Evolutionary conservation across 2,113 vertebrate species (phyloP).

Genomic region (Aythya baeri): DNA sequence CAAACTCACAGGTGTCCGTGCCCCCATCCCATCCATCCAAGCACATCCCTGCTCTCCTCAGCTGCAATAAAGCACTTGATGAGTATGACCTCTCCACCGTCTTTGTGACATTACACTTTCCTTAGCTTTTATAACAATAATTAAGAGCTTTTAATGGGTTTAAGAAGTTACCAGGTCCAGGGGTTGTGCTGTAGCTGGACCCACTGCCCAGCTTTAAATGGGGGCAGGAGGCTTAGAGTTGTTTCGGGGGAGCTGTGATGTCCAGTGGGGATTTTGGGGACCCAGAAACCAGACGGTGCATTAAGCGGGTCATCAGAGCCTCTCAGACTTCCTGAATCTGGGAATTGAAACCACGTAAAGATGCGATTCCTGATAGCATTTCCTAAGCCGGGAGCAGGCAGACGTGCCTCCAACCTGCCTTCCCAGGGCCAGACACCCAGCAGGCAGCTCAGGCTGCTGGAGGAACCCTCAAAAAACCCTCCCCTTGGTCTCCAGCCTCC

Average conservation of each 20-base stretch:
- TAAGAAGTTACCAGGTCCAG: not conserved
- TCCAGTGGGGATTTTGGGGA: not conserved
- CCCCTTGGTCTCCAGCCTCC: not conserved
- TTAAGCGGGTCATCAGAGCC: not conserved
- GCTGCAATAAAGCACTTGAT: not conserved
- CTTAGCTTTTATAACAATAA: not conserved
- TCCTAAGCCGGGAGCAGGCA: not conserved
- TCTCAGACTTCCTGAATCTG: not conserved
- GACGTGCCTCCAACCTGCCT: not conserved
- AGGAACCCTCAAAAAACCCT: not conserved
- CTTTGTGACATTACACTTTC: not conserved
- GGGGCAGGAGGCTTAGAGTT: not conserved
- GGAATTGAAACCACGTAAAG: not conserved
- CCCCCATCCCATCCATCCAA: not conserved
- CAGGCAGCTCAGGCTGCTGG: not conserved
- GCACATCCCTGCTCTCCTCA: not conserved
- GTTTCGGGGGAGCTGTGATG: not conserved
- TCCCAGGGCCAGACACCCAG: not conserved
- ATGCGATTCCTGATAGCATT: not conserved
- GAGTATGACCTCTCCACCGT: rapidly evolving
- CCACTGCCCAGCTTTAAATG: not conserved
- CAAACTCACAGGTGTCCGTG: not conserved
- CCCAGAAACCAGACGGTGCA: not conserved
- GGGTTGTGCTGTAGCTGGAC: not conserved
- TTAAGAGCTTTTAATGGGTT: not conserved